Evolutionary conservation across 2,113 vertebrate species (phyloP), one percentile per base, ranked within the genome.

Genomic region (Calyptomena viridis): DNA sequence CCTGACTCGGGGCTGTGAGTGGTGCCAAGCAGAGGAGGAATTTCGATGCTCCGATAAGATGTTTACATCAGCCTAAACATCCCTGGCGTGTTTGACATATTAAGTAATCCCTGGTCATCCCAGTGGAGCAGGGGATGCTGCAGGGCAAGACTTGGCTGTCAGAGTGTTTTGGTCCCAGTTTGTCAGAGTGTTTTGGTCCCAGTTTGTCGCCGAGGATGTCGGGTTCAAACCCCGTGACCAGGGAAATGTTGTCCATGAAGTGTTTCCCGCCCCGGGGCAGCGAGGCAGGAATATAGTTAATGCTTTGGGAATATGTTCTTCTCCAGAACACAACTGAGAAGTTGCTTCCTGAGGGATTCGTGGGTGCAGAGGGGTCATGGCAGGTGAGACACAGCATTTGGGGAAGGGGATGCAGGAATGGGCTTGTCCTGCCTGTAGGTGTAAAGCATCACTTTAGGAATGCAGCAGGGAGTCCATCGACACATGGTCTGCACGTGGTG

Each of bases 61-160:
- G 96, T 98, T 98, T 97, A 95, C 96, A 97, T 98, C 97, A 96
- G 96, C 97, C 91, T 89, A 90, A 97, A 95, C 92, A 93, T 94
- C 72, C 42, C 96, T 73, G 82, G 95, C 92, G 93, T 62, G 39
- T 66, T 76, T 97, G 97, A 96, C 96, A 62, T 84, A 75, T 97
- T 42, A 85, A 96, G 91, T 92, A 74, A 97, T 94, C 94, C 50
- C 90, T 53, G 82, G 88, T 93, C 44, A 42, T 84, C 80, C 78
- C 44, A 11, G 67, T 56, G 25, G 8, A 46, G 81, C 86, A 35
- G 56, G 64, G 35, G 89, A 83, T 67, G 87, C 85, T 89, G 89
- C 69, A 31, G 93, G 89, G 58, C 28, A 46, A 95, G 75, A 1
- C 74, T 67, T 5, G 25, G 46, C 78, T 27, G 3, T 66, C 84